Evolutionary conservation across 2,888 invertebrate species (phyloP), one percentile per base, ranked within the genome.

Genomic region (Megalurothrips usitatus): DNA sequence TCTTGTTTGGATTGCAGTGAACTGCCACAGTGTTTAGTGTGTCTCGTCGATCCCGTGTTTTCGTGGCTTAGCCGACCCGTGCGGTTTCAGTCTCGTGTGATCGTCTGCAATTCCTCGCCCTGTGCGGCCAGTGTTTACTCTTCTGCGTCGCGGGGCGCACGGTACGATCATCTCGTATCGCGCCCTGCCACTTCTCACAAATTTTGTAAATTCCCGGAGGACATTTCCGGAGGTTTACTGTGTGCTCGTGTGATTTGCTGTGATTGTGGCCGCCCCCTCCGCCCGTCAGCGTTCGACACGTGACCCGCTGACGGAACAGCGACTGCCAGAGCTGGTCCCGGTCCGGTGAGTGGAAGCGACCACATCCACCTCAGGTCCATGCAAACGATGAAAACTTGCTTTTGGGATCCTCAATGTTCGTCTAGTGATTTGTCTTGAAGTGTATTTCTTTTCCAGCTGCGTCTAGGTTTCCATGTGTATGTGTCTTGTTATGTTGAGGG

Each of bases 311-410:
- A 68, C 23, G 19, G 68, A 68, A 68, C 23, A 23, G 68, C 23
- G 23, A 23, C 68, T 23, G n/a, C 68, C 68, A n/a, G 68, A 8
- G 68, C 68, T 68, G 68, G 68, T 68, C 68, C 68, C 68, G 68
- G 68, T 68, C 4, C 23, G 68, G 68, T 68, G 68, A 68, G 68
- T 68, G 23, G 6, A 68, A 68, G 68, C 68, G 23, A 68, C 23
- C 68, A 23, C 23, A 23, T n/a, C 23, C 23, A n/a, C 23, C 23
- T 23, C 23, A 23, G 23, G 23, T 23, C 23, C 68, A 68, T 68
- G n/a, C 11, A 23, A 68, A 68, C n/a, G 9, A 23, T 23, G 68
- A 68, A 43, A 68, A 19, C 23, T 68, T 68, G 68, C 19, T 52
- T 52, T 23, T 23, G 23, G 23, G 23, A 23, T 11, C 10, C 68